Evolutionary conservation across 2,888 invertebrate species (phyloP).

Genomic region (Stegana nigrithorax): DNA sequence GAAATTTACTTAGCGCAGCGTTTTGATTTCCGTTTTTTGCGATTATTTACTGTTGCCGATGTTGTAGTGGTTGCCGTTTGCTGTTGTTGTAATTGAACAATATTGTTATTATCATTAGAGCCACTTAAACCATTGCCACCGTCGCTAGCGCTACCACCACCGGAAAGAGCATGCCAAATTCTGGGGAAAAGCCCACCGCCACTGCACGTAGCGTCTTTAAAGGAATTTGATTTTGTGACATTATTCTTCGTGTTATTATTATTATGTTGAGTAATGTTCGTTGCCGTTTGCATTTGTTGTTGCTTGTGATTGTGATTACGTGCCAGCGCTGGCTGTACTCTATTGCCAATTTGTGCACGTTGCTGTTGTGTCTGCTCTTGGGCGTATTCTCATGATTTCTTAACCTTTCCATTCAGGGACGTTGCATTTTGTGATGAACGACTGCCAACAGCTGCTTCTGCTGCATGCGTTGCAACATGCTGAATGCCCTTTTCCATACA

Average conservation of each 20-base stretch:
- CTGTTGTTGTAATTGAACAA: conserved; percentile 20
- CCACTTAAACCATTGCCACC: conserved; percentile 15
- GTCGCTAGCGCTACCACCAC: conserved; percentile 28
- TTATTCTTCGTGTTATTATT: conserved; percentile 43
- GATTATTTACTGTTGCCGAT: conserved; percentile 37
- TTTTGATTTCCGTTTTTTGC: conserved; percentile 62
- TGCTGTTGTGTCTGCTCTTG: conserved; percentile 39
- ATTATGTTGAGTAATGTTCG: conserved; percentile 37
- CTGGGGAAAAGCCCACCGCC: conserved; percentile 38
- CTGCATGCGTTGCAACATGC: conserved; percentile 83
- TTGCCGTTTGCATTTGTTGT: conserved; percentile 36
- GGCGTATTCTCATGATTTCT: conserved; percentile 70
- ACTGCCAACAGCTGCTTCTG: conserved; percentile 75
- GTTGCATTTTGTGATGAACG: conserved; percentile 57
- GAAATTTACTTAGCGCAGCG: conserved; percentile 30
- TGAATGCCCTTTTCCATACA: conserved; percentile 86
- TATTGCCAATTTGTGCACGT: neutral
- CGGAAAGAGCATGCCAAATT: conserved; percentile 48
- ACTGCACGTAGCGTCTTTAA: conserved; percentile 25
- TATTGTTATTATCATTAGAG: neutral
- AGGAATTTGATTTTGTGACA: conserved; percentile 39
- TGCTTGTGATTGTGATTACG: conserved; percentile 30
- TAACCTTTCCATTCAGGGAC: conserved; percentile 66
- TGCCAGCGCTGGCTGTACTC: conserved; percentile 22
- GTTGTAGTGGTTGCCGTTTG: conserved; percentile 20